Percentiles rank a stretch among this genome's conserved stretches.
Conservation (phyloP, 2,113 vertebrate species). For the cattle (Bos taurus) region ARS-UCD2.0 NC_037350.1:48921501-48922000, state of each 20-base stretch:
- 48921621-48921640: background rate
- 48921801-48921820: background rate
- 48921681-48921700: background rate
- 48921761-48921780: background rate
- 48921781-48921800: background rate
- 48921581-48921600: background rate
- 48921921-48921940: background rate
- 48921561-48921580: background rate
- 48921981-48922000: background rate
- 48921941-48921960: background rate
- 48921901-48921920: background rate
- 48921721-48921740: background rate
- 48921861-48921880: background rate
- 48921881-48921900: accelerated
- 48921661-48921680: background rate
- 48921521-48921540: background rate
- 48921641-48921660: background rate
- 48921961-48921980: background rate
- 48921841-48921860: background rate
- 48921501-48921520: background rate
- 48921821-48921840: background rate
- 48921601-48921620: background rate
- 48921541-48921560: background rate
- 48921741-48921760: background rate
- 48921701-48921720: background rate